Percentiles rank a stretch among this genome's conserved stretches.
These are phyloP conservation scores for Acanthococcus lagerstroemiae DNA, from an alignment of 2,888 invertebrate genomes.

Conservation along the genomic window DNA sequence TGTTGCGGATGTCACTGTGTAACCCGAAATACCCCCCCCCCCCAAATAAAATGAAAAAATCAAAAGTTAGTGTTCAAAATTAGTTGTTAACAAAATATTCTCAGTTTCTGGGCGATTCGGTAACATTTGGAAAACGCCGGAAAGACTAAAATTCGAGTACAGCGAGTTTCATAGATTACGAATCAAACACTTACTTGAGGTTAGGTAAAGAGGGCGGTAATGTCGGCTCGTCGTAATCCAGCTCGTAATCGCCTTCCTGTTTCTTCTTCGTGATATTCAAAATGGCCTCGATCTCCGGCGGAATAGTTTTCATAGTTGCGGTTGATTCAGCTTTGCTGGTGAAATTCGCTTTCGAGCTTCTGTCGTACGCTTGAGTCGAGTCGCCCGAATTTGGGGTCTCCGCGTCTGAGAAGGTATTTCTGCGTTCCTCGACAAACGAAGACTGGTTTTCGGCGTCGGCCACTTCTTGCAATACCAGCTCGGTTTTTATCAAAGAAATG, in stretches of 20 bases:
- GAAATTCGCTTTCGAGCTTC: neutral
- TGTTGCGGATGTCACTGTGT: too few relatives aligned
- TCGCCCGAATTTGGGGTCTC: too few relatives aligned
- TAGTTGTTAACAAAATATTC: too few relatives aligned
- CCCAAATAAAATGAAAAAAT: too few relatives aligned
- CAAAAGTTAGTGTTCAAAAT: too few relatives aligned
- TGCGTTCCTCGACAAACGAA: neutral
- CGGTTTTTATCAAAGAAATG: neutral
- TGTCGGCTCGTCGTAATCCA: constrained; percentile 60
- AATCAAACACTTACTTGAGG: constrained; percentile 55
- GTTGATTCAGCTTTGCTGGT: neutral
- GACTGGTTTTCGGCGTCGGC: neutral
- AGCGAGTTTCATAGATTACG: too few relatives aligned
- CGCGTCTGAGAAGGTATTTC: neutral
- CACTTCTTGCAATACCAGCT: neutral
- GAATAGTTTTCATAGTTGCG: constrained; percentile 1
- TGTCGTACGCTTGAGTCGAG: neutral
- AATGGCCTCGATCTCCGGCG: neutral
- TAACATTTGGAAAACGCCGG: too few relatives aligned
- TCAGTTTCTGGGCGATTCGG: too few relatives aligned
- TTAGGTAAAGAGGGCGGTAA: constrained; percentile 75
- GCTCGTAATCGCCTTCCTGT: constrained; percentile 46
- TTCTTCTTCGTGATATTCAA: constrained; percentile 48
- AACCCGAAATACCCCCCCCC: too few relatives aligned
- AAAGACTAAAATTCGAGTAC: too few relatives aligned